Evolutionary conservation across 2,797 vertebrate species (phyloP), one percentile per base, ranked within the genome.

Genomic region (Cryptoblepharus egeriae): DNA sequence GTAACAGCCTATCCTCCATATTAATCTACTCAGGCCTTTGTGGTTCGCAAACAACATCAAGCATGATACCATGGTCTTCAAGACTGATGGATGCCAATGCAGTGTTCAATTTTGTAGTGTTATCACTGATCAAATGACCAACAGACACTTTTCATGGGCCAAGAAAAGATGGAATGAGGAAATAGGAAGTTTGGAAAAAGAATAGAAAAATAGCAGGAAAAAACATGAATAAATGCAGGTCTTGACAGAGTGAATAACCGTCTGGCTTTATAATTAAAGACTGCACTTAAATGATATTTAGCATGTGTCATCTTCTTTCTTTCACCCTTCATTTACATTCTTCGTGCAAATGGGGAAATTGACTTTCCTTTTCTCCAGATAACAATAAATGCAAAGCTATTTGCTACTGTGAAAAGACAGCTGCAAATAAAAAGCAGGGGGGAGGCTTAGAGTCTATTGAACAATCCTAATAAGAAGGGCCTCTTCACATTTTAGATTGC

Each of bases 251-350:
- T 89, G 81, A 78, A 65, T 45, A 15, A 20, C 67, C 82, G 86
- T 89, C 85, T 83, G 28, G 18, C 76, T 79, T 77, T 74, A 70
- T 89, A 91, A 92, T 90, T 94, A 90, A 92, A 92, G 82, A 2
- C 32, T 89, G 91, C 55, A 77, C 61, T 89, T 75, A 79, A 71
- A 49, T 37, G 49, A 74, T 86, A 79, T 45, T 87, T 49, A 87
- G 77, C 80, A 77, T 55, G 76, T 61, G 70, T 0, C 2, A 11
- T 61, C 87, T 91, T 87, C 89, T 85, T 91, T 87, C 88, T 87
- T 49, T 49, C 45, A 9, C 45, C 83, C 42, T 32, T 79, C 24
- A n/a, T 20, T 80, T 80, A 80, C 69, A 83, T 93, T 85, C n/a
- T 9, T 78, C 90, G 85, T 69, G 65, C 68, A 79, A 89, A 79